phyloP scores from a whole-genome alignment of 2,797 vertebrate species.

The Gymnothorax reevesii region DNA sequence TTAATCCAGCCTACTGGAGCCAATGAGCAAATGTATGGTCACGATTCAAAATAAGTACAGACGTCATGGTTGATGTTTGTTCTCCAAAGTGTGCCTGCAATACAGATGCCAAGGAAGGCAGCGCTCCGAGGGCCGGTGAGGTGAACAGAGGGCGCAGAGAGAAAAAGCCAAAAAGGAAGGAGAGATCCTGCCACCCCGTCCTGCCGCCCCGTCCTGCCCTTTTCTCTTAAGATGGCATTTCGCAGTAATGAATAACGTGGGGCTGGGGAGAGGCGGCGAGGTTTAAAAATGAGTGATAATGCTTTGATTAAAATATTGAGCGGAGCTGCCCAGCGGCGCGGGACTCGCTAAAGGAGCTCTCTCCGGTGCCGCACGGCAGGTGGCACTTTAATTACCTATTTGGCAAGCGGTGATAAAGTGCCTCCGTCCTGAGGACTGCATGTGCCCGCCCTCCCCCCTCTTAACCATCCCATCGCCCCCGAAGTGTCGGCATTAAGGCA shows the following conservation, averaged over 20 bases:
- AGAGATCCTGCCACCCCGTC: conserved; percentile 6
- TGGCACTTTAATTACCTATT: conserved; percentile 69
- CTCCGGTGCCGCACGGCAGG: conserved; percentile 60
- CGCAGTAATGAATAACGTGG: conserved; percentile 48
- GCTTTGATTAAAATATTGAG: conserved; percentile 48
- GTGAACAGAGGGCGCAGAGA: not conserved
- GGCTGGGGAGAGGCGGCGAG: conserved; percentile 30
- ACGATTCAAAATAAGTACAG: too few relatives aligned
- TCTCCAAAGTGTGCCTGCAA: not conserved
- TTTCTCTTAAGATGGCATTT: conserved; percentile 42
- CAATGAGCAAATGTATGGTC: too few relatives aligned
- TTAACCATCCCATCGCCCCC: conserved; percentile 50
- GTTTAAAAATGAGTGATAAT: conserved; percentile 44
- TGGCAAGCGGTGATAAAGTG: conserved; percentile 67
- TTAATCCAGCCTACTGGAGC: too few relatives aligned
- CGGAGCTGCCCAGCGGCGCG: conserved; percentile 42
- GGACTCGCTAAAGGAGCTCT: conserved; percentile 51
- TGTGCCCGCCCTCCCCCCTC: conserved; percentile 47
- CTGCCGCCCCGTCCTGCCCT: not conserved
- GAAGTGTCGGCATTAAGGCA: conserved; percentile 44
- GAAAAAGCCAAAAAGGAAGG: conserved; percentile 30
- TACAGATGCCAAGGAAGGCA: not conserved
- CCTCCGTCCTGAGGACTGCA: conserved; percentile 55
- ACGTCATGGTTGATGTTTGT: not conserved
- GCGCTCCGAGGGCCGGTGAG: not conserved